phyloP scores from a whole-genome alignment of 2,797 vertebrate species.

The Ispidina picta region DNA sequence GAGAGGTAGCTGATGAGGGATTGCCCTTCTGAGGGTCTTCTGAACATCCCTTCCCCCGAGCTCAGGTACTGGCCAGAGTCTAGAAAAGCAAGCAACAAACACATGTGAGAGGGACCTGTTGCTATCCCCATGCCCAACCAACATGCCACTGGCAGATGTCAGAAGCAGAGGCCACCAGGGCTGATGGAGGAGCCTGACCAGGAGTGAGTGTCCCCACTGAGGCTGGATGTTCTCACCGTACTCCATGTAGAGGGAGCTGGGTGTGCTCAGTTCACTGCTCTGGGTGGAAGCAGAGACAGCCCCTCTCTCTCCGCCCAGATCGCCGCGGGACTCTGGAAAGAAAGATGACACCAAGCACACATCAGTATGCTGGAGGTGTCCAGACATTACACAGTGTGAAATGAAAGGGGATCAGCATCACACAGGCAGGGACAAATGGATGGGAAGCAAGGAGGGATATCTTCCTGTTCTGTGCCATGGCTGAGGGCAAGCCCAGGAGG shows the following conservation, averaged over 20 bases:
- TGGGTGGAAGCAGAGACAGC: conserved; percentile 79
- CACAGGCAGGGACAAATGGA: neutral
- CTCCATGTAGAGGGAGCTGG: conserved; percentile 87
- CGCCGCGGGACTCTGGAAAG: conserved; percentile 78
- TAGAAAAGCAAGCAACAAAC: conserved; percentile 54
- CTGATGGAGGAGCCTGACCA: neutral
- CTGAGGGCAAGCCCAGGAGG: neutral
- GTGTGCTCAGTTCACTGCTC: conserved; percentile 77
- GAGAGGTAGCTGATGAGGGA: conserved; percentile 98
- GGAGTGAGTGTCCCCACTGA: accelerated
- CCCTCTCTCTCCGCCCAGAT: conserved; percentile 72
- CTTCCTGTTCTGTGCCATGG: neutral
- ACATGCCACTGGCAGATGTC: neutral
- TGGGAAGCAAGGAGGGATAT: neutral
- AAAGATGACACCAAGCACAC: neutral
- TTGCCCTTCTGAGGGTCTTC: conserved; percentile 94
- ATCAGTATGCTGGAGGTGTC: neutral
- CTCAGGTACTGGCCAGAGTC: conserved; percentile 82
- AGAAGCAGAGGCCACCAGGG: neutral
- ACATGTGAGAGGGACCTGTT: neutral
- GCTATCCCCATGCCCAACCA: neutral
- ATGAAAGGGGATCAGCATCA: conserved; percentile 4
- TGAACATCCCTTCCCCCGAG: conserved; percentile 90
- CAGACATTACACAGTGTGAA: neutral
- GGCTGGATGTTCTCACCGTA: conserved; percentile 79